These are phyloP conservation scores for Agraylea sexmaculata DNA, from an alignment of 1,140 invertebrate genomes.

Conservation along the genomic window DNA sequence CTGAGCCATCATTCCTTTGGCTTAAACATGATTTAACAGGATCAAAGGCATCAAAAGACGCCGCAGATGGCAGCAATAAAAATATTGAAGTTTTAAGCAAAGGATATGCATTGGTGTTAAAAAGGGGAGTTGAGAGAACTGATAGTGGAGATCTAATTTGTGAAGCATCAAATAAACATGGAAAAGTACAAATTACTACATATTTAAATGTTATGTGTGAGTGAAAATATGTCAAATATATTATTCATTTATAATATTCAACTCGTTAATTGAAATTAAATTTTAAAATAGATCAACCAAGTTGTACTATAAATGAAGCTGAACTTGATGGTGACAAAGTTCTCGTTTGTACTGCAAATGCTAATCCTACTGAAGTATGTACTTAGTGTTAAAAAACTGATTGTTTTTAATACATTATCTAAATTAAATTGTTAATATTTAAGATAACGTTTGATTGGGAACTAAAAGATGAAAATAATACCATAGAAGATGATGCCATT, in stretches of 20 bases:
- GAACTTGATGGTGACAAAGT: constrained; percentile 60
- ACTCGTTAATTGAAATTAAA: background rate
- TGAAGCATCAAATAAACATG: constrained; percentile 65
- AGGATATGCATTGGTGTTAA: constrained; percentile 43
- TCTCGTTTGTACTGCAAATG: constrained; percentile 65
- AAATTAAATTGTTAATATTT: background rate
- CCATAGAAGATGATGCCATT: constrained; percentile 46
- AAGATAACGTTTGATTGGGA: constrained; percentile 68
- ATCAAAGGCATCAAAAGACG: background rate
- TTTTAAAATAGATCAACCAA: constrained; percentile 56
- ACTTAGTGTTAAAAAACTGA: constrained; percentile 1
- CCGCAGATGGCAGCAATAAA: background rate
- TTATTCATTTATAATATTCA: background rate
- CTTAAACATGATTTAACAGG: constrained; percentile 6
- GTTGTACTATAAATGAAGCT: constrained; percentile 63
- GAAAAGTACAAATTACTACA: constrained; percentile 48
- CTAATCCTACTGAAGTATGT: constrained; percentile 63
- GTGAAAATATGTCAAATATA: constrained; percentile 27
- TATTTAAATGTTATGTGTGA: constrained; percentile 72
- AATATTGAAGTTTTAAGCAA: constrained; percentile 34
- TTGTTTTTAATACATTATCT: constrained; percentile 2
- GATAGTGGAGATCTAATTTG: constrained; percentile 63
- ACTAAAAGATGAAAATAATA: constrained; percentile 70
- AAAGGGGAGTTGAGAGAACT: constrained; percentile 44
- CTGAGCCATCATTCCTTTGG: constrained; percentile 16